Percentiles rank a stretch among this genome's conserved stretches.
These are phyloP conservation scores for Drosophila simulans DNA, from an alignment of 1,140 invertebrate genomes.

Conservation along the genomic window DNA sequence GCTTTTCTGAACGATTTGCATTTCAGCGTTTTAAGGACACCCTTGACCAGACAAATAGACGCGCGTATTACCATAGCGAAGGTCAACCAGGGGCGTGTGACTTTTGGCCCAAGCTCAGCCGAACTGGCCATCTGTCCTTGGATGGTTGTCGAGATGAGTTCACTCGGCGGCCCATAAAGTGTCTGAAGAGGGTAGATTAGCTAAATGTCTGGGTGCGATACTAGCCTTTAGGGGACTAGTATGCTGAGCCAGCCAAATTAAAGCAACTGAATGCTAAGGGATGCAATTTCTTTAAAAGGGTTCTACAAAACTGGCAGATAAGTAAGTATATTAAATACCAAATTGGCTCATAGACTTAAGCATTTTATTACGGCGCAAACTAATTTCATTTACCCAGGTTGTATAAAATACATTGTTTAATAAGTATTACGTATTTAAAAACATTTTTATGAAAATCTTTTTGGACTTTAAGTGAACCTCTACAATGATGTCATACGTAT, in stretches of 20 bases:
- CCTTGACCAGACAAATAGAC: slow-evolving; percentile 45
- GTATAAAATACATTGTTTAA: too few species aligned
- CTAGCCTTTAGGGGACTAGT: slow-evolving; percentile 5
- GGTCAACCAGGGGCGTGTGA: slow-evolving; percentile 26
- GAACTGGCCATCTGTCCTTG: slow-evolving; percentile 50
- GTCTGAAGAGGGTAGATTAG: slow-evolving; percentile 72
- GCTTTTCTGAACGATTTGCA: slow-evolving; percentile 42
- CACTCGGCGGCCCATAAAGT: slow-evolving; percentile 44
- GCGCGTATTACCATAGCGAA: slow-evolving; percentile 11
- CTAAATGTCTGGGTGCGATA: slow-evolving; percentile 23
- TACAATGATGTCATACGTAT: too few species aligned
- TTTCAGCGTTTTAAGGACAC: slow-evolving; percentile 41
- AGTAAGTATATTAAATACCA: background rate
- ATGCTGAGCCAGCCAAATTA: slow-evolving; percentile 20
- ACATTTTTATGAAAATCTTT: too few species aligned
- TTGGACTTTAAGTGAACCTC: too few species aligned
- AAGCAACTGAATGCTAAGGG: background rate
- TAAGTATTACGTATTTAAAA: too few species aligned
- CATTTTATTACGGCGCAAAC: background rate
- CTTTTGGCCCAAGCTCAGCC: slow-evolving; percentile 9
- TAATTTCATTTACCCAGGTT: too few species aligned
- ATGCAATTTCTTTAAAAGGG: slow-evolving; percentile 14
- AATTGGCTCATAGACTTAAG: background rate
- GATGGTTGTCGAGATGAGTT: slow-evolving; percentile 36
- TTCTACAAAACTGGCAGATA: background rate